Percentiles rank a stretch among this genome's conserved stretches.
These are phyloP conservation scores for Cathartes aura DNA, from an alignment of 2,113 vertebrate species.

Conservation along the genomic window DNA sequence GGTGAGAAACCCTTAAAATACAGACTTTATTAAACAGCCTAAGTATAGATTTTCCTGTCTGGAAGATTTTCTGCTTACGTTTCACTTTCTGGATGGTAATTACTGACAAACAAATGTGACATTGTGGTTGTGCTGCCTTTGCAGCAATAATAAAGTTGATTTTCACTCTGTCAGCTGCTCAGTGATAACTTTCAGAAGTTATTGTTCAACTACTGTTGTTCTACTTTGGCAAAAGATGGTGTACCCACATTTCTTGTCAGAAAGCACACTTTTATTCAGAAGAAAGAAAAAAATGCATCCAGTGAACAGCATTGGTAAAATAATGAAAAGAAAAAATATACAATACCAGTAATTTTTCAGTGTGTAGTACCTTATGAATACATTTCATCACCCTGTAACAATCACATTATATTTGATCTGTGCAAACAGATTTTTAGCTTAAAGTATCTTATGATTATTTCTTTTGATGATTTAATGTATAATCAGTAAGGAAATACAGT, in stretches of 20 bases:
- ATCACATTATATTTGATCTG: background rate
- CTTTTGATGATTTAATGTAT: background rate
- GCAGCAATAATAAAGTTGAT: background rate
- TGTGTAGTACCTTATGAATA: background rate
- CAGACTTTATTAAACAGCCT: background rate
- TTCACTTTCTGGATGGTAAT: background rate
- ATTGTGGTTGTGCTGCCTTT: background rate
- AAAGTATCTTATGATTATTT: background rate
- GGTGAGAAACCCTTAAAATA: background rate
- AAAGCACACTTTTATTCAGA: background rate
- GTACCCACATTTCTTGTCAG: background rate
- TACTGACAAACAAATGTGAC: background rate
- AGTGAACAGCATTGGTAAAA: background rate
- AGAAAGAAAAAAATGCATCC: background rate
- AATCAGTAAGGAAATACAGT: background rate
- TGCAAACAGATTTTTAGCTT: background rate
- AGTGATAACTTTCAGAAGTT: background rate
- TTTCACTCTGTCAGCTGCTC: background rate
- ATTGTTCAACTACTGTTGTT: background rate
- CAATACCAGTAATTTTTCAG: background rate
- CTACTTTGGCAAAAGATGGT: background rate
- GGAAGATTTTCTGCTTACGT: background rate
- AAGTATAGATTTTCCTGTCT: background rate
- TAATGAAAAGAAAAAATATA: background rate
- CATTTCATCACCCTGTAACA: background rate